A percentile compares a stretch with the other conserved stretches of the same genome.
Conservation (phyloP, 1,140 invertebrate species). For the Anadara kagoshimensis region DNA sequence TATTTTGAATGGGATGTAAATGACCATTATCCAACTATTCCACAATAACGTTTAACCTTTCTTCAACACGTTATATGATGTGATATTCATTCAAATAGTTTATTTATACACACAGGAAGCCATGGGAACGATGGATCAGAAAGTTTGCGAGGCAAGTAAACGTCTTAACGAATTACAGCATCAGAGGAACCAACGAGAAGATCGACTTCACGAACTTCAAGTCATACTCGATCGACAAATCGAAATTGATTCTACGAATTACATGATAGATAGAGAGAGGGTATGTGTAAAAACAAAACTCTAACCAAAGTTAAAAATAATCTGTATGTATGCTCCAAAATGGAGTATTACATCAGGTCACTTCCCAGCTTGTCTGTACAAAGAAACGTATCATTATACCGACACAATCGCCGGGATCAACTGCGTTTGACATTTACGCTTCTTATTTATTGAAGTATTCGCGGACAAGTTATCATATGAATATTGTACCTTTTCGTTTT, state of each 20-base stretch:
- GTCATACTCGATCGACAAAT: conserved; percentile 10
- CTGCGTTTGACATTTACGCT: too few species aligned
- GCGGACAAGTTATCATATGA: too few species aligned
- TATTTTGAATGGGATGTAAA: background rate
- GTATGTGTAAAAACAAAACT: conserved; percentile 7
- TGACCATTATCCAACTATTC: background rate
- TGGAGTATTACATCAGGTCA: background rate
- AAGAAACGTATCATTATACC: too few species aligned
- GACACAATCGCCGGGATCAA: too few species aligned
- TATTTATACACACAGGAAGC: conserved; percentile 42
- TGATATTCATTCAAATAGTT: too few species aligned
- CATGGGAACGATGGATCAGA: conserved; percentile 50
- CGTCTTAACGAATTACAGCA: conserved; percentile 41
- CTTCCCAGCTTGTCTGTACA: too few species aligned
- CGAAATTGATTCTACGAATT: conserved; percentile 29
- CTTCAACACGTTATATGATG: too few species aligned
- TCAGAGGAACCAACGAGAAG: conserved; percentile 29
- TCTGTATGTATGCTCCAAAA: background rate
- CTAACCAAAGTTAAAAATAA: background rate
- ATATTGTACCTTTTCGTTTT: too few species aligned
- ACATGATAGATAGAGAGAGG: conserved; percentile 28
- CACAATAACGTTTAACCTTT: too few species aligned
- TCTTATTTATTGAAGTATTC: too few species aligned
- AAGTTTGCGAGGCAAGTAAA: conserved; percentile 49
- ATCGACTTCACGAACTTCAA: conserved; percentile 33